These are phyloP conservation scores for Orchesellides sinensis DNA, from an alignment of 2,888 invertebrate species.

Conservation along the genomic window DNA sequence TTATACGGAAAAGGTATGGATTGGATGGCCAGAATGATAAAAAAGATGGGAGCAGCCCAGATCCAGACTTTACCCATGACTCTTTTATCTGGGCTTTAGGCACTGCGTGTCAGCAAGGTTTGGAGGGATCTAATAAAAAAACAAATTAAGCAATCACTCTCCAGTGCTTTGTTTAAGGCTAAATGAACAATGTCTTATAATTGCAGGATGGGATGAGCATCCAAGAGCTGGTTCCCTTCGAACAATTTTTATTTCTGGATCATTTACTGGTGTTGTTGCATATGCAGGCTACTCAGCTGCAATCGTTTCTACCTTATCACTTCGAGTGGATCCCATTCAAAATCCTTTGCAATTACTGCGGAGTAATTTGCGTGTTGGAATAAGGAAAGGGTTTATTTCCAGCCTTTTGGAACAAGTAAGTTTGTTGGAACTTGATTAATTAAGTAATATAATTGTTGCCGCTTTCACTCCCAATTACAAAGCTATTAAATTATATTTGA, in stretches of 20 bases:
- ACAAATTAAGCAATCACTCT: background rate
- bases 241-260: slow-evolving; percentile 71
- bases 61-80: slow-evolving; percentile 70
- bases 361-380: slow-evolving; percentile 64
- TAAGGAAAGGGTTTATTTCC: slow-evolving; percentile 62
- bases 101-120: slow-evolving; percentile 73
- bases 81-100: slow-evolving; percentile 73
- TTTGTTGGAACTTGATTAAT: too few species aligned
- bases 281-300: slow-evolving; percentile 74
- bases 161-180: background rate
- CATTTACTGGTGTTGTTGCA: slow-evolving; percentile 71
- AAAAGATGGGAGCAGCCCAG: slow-evolving; percentile 44
- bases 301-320: slow-evolving; percentile 71
- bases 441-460: too few species aligned
- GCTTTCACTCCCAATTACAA: too few species aligned
- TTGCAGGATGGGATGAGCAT: slow-evolving; percentile 73
- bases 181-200: background rate
- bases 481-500: slow-evolving; percentile 4
- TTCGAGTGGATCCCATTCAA: slow-evolving; percentile 69
- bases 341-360: slow-evolving; percentile 60
- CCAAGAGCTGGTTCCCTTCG: slow-evolving; percentile 68
- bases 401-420: slow-evolving; percentile 57
- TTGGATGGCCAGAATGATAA: slow-evolving; percentile 4
- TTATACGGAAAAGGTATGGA: slow-evolving; percentile 62
- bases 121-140: background rate